A percentile compares a stretch with the other conserved stretches of the same genome.
Evolutionary conservation across 2,888 invertebrate genomes (phyloP).

Genomic region (Tenthredo scrophulariae): DNA sequence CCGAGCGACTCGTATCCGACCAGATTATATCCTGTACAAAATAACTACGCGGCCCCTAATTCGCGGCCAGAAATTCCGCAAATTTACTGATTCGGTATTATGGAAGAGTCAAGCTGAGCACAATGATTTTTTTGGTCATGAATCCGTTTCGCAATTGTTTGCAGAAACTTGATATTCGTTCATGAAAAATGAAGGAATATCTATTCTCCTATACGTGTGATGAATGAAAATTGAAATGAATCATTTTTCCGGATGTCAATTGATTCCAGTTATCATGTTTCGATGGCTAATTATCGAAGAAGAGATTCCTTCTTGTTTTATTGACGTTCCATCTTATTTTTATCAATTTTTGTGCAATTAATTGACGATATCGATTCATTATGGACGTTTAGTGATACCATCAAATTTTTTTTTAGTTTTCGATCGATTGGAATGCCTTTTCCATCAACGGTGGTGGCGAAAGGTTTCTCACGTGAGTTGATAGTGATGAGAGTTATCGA

Average conservation of each 20-base stretch:
- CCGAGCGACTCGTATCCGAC: constrained; percentile 41
- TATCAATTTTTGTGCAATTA: not conserved
- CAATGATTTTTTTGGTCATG: not conserved
- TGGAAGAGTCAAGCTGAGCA: not conserved
- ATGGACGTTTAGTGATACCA: not conserved
- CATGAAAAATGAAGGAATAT: too few species aligned
- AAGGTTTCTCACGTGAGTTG: constrained; percentile 10
- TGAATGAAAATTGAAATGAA: not conserved
- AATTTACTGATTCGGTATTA: not conserved
- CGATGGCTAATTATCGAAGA: too few species aligned
- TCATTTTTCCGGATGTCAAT: not conserved
- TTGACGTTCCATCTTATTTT: not conserved
- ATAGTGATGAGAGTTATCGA: constrained; percentile 20
- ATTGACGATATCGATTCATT: not conserved
- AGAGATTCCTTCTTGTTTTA: too few species aligned
- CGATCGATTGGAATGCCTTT: not conserved
- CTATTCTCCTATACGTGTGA: not conserved
- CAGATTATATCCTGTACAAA: constrained; percentile 25
- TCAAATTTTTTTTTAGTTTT: not conserved
- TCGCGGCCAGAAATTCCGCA: not conserved
- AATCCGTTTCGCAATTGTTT: too few species aligned
- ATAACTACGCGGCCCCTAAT: constrained; percentile 20
- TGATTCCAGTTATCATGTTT: not conserved
- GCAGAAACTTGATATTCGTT: too few species aligned
- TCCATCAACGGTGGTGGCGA: not conserved